phyloP scores from a whole-genome alignment of 2,888 invertebrate genomes.

The Pycnomerus fuliginosus region DNA sequence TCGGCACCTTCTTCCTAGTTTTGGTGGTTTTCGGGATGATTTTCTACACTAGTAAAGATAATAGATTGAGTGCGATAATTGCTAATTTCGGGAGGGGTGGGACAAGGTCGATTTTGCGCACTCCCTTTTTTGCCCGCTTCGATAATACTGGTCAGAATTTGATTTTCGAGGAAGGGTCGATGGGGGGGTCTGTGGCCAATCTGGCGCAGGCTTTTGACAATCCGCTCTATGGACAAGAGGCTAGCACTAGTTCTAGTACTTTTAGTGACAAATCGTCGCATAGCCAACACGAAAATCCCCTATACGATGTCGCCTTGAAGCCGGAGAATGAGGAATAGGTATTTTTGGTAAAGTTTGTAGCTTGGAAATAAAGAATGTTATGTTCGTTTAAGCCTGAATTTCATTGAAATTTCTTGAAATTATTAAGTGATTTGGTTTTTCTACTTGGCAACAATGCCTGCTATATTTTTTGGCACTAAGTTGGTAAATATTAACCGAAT shows the following conservation, averaged over 20 bases:
- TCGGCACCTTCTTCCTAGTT: not conserved
- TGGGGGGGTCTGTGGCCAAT: slow-evolving; percentile 37
- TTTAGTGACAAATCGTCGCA: not conserved
- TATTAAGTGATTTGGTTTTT: no score
- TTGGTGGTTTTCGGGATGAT: not conserved
- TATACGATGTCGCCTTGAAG: slow-evolving; percentile 4
- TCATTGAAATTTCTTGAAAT: no score
- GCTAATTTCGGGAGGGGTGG: slow-evolving; percentile 5
- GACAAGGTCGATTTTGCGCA: slow-evolving; percentile 25
- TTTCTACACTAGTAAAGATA: not conserved
- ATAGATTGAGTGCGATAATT: not conserved
- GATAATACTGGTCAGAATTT: slow-evolving; percentile 38
- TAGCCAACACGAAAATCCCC: slow-evolving; percentile 7
- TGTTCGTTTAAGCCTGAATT: no score
- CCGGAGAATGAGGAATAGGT: not conserved
- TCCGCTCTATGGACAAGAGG: slow-evolving; percentile 36
- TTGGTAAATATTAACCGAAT: no score
- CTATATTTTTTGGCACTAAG: no score
- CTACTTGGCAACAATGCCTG: no score
- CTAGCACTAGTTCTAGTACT: not conserved
- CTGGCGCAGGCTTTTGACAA: slow-evolving; percentile 42
- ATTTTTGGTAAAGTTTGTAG: no score
- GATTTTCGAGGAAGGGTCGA: slow-evolving; percentile 33
- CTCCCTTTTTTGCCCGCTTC: slow-evolving; percentile 34
- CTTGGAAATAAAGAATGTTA: no score